Base-by-base conservation (phyloP, 2,888 invertebrate genomes). In the Ichneumoninae sp. region DNA sequence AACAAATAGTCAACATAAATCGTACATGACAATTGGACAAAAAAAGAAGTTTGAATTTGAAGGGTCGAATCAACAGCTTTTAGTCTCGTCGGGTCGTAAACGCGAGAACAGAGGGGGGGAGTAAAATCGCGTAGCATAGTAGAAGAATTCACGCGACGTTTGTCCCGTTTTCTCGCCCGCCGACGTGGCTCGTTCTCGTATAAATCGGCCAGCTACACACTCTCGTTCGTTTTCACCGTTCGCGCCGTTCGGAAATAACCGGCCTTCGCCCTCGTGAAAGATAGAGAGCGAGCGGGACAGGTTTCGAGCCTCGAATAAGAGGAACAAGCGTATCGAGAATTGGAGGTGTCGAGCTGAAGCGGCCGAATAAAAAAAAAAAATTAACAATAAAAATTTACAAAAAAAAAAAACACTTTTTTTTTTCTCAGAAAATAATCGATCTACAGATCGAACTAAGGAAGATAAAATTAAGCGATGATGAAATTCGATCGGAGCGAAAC, bases 211-310 rank as follows among this genome's bases (percentile, higher is more conserved):
- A 77, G 78, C 68, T 65, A 65, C 71, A 82, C 86, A 83, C 86
- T 80, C 83, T 86, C 86, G 86, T 86, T 84, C 86, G 86, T 88
- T 88, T 88, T 88, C 87, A 87, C 84, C 84, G 86, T 80, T 77
- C 66, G 84, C 80, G 88, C 84, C 77, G 86, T 87, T 89, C 88
- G 86, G 88, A 89, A 89, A 89, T 89, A 89, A 89, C 89, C 89
- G 88, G 87, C 88, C 89, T 89, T 89, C 89, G 88, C 86, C 86
- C 88, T 87, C 87, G 87, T 88, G 75, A 82, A 84, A 86, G 75
- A 85, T 83, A 83, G 78, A 79, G 80, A 81, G 72, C 57, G 80
- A 83, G 82, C 62, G 62, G 54, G 82, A 82, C 50, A 79, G 79
- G 57, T 82, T 69, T 52, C 66, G 82, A 66, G 62, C 36, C 76